These are phyloP conservation scores for Pseudorhombus dupliciocellatus DNA, from an alignment of 2,113 vertebrate genomes.

Conservation along the genomic window DNA sequence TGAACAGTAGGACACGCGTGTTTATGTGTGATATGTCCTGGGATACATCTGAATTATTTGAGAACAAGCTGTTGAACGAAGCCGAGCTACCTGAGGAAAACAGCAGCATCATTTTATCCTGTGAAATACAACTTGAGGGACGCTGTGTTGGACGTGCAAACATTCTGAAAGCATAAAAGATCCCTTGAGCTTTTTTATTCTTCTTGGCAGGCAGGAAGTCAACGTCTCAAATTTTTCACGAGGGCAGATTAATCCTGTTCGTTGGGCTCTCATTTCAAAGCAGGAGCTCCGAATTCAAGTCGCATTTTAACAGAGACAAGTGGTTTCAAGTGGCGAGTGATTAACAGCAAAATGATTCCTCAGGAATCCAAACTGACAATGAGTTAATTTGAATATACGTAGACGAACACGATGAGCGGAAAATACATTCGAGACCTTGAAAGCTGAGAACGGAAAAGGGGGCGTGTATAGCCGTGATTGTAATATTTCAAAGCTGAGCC, in stretches of 20 bases:
- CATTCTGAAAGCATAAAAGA: slow-evolving; percentile 38
- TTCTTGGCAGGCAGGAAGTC: slow-evolving; percentile 18
- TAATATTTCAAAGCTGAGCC: slow-evolving; percentile 26
- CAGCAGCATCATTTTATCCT: slow-evolving; percentile 28
- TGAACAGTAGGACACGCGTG: not conserved
- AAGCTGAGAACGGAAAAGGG: not conserved
- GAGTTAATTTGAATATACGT: slow-evolving; percentile 10
- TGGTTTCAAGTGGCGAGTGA: slow-evolving; percentile 12
- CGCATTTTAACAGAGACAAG: slow-evolving; percentile 10
- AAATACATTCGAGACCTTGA: slow-evolving; percentile 22
- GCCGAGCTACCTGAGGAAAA: slow-evolving; percentile 27
- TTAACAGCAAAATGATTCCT: slow-evolving; percentile 19
- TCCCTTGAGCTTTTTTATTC: slow-evolving; percentile 42
- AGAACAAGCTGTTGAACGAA: slow-evolving; percentile 53
- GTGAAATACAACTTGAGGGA: slow-evolving; percentile 51
- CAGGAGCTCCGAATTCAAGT: not conserved
- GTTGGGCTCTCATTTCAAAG: slow-evolving; percentile 2
- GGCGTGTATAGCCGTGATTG: slow-evolving; percentile 1
- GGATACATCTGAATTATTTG: slow-evolving; percentile 40
- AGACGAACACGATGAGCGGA: not conserved
- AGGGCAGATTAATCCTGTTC: not conserved
- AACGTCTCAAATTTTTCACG: not conserved
- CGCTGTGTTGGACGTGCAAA: slow-evolving; percentile 22
- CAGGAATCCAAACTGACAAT: slow-evolving; percentile 11
- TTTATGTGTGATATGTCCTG: slow-evolving; percentile 24